Conservation (phyloP, 1,140 invertebrate species). For the Oscheius sp. region DNA sequence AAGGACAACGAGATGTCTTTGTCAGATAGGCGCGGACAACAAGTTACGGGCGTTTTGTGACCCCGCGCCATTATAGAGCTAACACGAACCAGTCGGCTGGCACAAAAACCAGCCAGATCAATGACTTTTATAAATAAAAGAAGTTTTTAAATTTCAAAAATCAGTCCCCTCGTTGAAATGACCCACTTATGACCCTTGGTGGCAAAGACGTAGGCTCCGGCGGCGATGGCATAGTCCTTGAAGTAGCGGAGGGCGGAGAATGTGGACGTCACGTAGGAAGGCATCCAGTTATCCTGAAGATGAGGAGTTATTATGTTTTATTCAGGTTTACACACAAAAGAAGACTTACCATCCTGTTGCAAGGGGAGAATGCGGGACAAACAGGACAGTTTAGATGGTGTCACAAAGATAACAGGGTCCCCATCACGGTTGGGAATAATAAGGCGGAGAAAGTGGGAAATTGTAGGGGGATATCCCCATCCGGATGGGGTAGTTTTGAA, state of each 20-base stretch:
- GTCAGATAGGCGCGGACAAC: neutral
- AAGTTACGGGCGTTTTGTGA: neutral
- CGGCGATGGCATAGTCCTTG: constrained; percentile 31
- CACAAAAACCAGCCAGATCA: neutral
- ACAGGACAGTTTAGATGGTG: neutral
- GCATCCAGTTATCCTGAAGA: neutral
- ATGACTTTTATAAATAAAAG: neutral
- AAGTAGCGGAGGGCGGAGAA: constrained; percentile 30
- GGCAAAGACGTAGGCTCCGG: constrained; percentile 11
- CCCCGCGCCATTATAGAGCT: neutral
- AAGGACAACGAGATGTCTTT: neutral
- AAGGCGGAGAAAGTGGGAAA: too few species aligned
- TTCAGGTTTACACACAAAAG: neutral
- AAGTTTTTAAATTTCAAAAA: neutral
- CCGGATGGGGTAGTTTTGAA: too few species aligned
- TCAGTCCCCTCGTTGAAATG: too few species aligned
- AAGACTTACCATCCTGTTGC: constrained; percentile 1
- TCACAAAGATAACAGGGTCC: neutral
- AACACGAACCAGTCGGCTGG: neutral
- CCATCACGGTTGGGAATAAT: too few species aligned
- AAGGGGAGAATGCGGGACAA: neutral
- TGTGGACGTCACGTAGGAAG: constrained; percentile 9
- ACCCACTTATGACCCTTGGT: constrained; percentile 15
- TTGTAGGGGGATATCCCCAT: too few species aligned
- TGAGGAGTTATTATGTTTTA: neutral